Evolutionary conservation across 2,888 invertebrate genomes (phyloP).

Genomic region (Ceramica pisi): DNA sequence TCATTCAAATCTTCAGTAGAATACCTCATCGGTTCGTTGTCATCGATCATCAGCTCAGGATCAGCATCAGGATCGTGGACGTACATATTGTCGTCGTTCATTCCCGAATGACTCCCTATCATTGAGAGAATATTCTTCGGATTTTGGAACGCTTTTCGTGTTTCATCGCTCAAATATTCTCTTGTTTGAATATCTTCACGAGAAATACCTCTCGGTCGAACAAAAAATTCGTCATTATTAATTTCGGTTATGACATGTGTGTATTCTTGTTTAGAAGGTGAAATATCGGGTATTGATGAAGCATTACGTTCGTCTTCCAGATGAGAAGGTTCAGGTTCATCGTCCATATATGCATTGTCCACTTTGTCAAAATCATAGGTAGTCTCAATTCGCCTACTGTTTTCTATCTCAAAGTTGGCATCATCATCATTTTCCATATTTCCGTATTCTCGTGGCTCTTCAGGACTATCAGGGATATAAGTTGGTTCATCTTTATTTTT

Average conservation of each 20-base stretch:
- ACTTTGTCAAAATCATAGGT: constrained; percentile 91
- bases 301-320: constrained; percentile 73
- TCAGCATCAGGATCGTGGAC: constrained; percentile 84
- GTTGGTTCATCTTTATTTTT: constrained; percentile 87
- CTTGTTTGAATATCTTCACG: constrained; percentile 95
- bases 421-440: constrained; percentile 79
- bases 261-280: constrained; percentile 87
- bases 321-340: constrained; percentile 75
- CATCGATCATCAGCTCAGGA: constrained; percentile 82
- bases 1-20: constrained; percentile 87
- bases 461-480: constrained; percentile 84
- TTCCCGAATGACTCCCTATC: constrained; percentile 86
- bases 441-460: constrained; percentile 87
- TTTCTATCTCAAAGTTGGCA: constrained; percentile 81
- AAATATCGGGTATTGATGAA: constrained; percentile 79
- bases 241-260: constrained; percentile 95
- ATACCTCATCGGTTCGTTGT: constrained; percentile 80
- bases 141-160: constrained; percentile 94
- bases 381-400: constrained; percentile 81
- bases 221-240: constrained; percentile 96
- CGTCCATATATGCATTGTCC: constrained; percentile 91
- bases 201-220: constrained; percentile 95
- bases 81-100: constrained; percentile 81
- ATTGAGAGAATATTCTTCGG: constrained; percentile 92
- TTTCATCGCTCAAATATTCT: constrained; percentile 94